These are phyloP conservation scores for Chlorodrepanis virens DNA, from an alignment of 2,113 vertebrate species.

Conservation along the genomic window DNA sequence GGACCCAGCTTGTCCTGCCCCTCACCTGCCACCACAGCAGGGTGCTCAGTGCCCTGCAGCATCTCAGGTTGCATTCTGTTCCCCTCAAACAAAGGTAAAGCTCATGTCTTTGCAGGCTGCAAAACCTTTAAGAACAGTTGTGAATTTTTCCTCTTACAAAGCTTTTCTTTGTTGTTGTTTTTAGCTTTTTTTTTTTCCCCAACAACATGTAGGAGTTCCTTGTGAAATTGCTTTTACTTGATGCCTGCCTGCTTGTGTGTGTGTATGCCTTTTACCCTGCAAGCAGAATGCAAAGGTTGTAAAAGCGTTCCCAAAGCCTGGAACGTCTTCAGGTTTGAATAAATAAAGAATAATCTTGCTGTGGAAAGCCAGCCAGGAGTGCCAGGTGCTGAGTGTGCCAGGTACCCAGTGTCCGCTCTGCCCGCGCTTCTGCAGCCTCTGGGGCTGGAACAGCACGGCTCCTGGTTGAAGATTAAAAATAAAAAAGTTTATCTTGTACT, in stretches of 20 bases:
- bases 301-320: not conserved
- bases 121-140: not conserved
- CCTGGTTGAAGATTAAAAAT: conserved; percentile 14
- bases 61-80: not conserved
- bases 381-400: conserved; percentile 35
- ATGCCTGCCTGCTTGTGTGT: not conserved
- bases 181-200: not conserved
- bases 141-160: not conserved
- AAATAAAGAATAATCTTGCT: not conserved
- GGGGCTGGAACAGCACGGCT: not conserved
- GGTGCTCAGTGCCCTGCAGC: not conserved
- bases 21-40: not conserved
- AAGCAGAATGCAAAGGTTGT: not conserved
- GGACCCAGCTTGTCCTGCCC: not conserved
- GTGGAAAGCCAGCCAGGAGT: conserved; percentile 11
- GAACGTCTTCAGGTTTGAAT: not conserved
- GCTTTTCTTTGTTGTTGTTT: not conserved
- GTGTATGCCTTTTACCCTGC: not conserved
- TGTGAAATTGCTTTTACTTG: not conserved
- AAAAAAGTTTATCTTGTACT: conserved; percentile 46
- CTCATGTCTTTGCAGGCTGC: not conserved
- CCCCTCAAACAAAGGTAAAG: not conserved
- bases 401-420: not conserved
- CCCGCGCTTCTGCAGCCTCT: not conserved
- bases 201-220: not conserved